Percentiles rank a stretch among this genome's conserved stretches.
Conservation (phyloP, 2,113 vertebrate genomes). For the Camelus bactrianus region DNA sequence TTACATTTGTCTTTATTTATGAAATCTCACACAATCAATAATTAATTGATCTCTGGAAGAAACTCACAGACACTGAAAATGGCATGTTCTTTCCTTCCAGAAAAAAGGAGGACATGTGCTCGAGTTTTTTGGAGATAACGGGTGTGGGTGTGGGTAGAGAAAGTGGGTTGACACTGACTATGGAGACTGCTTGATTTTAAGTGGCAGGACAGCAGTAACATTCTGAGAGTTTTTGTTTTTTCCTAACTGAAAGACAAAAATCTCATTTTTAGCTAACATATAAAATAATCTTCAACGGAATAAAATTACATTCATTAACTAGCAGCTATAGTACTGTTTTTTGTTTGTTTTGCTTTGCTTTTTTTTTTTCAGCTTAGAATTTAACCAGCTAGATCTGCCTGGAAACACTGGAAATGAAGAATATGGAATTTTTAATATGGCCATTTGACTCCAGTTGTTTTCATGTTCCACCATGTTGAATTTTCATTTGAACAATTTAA, state of each 20-base stretch:
- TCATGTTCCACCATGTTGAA: neutral
- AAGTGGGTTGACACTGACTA: neutral
- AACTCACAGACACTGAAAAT: constrained; percentile 30
- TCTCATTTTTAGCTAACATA: neutral
- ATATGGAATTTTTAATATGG: neutral
- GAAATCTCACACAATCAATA: constrained; percentile 75
- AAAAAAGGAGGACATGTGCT: neutral
- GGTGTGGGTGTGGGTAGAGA: neutral
- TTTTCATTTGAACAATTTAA: neutral
- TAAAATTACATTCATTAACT: neutral
- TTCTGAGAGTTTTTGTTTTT: neutral
- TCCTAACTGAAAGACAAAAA: neutral
- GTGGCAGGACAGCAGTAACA: neutral
- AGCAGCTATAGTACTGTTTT: neutral
- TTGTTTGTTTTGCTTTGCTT: neutral
- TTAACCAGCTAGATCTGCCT: neutral
- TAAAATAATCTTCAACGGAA: neutral
- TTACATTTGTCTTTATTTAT: constrained; percentile 75
- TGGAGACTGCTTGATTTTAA: neutral
- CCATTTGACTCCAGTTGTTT: neutral
- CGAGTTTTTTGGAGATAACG: neutral
- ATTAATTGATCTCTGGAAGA: constrained; percentile 72
- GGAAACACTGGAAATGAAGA: neutral
- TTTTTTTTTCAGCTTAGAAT: neutral
- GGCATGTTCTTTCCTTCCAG: neutral